Evolutionary conservation across 2,113 vertebrate species (phyloP).

Genomic region (Cephalopterus ornatus): DNA sequence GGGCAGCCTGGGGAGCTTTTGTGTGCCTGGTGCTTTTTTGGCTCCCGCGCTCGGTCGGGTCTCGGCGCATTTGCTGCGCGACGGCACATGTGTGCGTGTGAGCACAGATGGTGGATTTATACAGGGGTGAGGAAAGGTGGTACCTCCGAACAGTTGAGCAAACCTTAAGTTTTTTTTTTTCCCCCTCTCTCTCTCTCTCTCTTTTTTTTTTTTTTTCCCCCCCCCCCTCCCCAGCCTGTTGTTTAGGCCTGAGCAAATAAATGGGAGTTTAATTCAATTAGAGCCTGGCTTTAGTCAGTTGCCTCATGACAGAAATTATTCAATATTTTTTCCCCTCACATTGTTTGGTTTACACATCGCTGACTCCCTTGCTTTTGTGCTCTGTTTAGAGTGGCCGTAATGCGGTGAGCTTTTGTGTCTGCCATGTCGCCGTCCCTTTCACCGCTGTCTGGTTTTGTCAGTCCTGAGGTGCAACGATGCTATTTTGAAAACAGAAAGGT

Average conservation of each 20-base stretch:
- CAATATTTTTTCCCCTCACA: conserved; percentile 86
- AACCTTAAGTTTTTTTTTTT: conserved; percentile 76
- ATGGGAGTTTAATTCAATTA: conserved; percentile 99
- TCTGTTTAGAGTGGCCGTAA: conserved; percentile 84
- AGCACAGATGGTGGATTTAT: conserved; percentile 97
- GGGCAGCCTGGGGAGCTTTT: conserved; percentile 91
- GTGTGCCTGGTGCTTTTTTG: conserved; percentile 90
- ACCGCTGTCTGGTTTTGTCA: conserved; percentile 86
- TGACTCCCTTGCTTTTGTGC: conserved; percentile 93
- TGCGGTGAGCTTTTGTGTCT: conserved; percentile 93
- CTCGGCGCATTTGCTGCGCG: conserved; percentile 90
- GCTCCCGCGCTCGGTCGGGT: conserved; percentile 86
- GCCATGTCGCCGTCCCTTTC: conserved; percentile 90
- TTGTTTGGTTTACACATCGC: conserved; percentile 96
- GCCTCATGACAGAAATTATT: conserved; percentile 91
- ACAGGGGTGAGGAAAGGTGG: conserved; percentile 92
- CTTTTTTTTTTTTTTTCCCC: rapidly evolving
- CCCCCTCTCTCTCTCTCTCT: too few species aligned
- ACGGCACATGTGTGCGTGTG: conserved; percentile 91
- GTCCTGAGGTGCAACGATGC: conserved; percentile 78
- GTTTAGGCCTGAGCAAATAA: conserved; percentile 92
- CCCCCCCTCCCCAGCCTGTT: conserved; percentile 75
- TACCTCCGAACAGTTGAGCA: conserved; percentile 89
- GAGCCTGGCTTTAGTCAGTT: conserved; percentile 87
- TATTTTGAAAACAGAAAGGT: conserved; percentile 76